Conservation (phyloP, 2,797 vertebrate genomes). For the Setipinna tenuifilis region DNA sequence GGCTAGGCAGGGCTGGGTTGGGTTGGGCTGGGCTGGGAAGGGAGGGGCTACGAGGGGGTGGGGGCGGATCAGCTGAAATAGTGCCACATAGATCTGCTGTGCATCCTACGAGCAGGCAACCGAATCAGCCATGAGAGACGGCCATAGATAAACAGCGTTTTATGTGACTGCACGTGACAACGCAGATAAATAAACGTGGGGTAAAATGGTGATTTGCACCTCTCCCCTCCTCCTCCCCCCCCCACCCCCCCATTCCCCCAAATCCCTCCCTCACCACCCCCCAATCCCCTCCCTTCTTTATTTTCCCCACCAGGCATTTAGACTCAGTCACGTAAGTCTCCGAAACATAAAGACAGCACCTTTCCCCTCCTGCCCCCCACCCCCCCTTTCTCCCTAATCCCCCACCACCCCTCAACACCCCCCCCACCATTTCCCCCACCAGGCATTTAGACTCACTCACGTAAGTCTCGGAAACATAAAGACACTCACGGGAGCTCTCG, state of each 20-base stretch:
- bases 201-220: neutral
- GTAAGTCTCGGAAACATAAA: neutral
- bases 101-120: neutral
- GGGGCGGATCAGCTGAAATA: neutral
- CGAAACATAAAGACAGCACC: conserved; percentile 5
- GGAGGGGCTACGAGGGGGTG: too few relatives aligned
- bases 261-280: neutral
- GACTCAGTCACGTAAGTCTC: neutral
- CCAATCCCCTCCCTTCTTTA: too few relatives aligned
- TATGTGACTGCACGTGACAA: neutral
- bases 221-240: neutral
- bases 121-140: neutral
- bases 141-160: neutral
- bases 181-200: neutral
- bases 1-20: too few relatives aligned
- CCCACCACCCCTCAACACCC: too few relatives aligned
- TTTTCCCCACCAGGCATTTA: neutral
- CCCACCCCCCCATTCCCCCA: neutral
- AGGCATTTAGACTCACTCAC: neutral
- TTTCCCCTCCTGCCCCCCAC: too few relatives aligned
- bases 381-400: too few relatives aligned
- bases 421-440: neutral
- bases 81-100: neutral
- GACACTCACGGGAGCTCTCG: conserved; percentile 35
- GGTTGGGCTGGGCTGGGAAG: too few relatives aligned